Conservation (phyloP, 2,113 vertebrate species). For the Cariama cristata region DNA sequence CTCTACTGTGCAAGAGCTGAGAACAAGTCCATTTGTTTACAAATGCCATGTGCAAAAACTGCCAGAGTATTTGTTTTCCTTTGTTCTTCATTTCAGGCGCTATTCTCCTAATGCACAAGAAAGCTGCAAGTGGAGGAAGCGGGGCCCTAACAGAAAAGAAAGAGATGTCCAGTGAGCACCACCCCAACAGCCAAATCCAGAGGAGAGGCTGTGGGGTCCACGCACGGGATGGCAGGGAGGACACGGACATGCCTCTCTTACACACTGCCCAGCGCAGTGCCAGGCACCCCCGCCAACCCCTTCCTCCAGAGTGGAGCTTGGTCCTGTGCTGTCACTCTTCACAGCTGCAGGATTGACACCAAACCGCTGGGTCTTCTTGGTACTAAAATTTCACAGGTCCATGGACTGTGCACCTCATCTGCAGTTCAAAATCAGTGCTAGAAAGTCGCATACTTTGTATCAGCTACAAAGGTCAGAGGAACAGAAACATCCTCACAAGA, state of each 20-base stretch:
- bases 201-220: not conserved
- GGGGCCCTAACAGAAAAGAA: not conserved
- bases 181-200: not conserved
- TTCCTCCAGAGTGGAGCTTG: not conserved
- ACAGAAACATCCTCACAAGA: not conserved
- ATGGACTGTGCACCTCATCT: not conserved
- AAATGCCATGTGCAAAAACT: not conserved
- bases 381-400: not conserved
- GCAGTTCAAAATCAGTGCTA: not conserved
- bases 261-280: not conserved
- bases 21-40: not conserved
- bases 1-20: not conserved
- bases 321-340: not conserved
- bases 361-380: not conserved
- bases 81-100: not conserved
- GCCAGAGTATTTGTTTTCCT: not conserved
- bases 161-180: not conserved
- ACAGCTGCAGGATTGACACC: fast-evolving
- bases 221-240: not conserved
- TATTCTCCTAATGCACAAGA: not conserved
- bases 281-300: not conserved
- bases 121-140: not conserved
- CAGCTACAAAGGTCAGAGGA: not conserved
- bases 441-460: not conserved
- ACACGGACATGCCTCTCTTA: not conserved